phyloP scores from a whole-genome alignment of 2,113 vertebrate species.

The Rhizomys pruinosus region DNA sequence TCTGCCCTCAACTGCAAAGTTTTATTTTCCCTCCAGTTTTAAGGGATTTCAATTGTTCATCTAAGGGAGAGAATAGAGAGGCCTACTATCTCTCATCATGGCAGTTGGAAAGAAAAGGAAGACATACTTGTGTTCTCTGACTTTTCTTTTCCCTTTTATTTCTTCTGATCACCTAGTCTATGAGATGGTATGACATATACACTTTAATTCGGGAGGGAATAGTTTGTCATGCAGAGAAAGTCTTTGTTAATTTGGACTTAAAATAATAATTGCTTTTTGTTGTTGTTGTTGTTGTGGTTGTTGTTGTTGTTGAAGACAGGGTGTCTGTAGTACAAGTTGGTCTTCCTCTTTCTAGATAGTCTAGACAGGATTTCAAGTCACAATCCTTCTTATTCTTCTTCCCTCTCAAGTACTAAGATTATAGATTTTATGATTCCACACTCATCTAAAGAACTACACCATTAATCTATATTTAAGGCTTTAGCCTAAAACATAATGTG shows the following conservation, averaged over 20 bases:
- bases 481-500: background rate
- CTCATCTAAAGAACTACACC: background rate
- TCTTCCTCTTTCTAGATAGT: background rate
- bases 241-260: background rate
- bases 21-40: background rate
- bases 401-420: background rate
- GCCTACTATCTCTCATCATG: too few species aligned
- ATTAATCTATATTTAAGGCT: background rate
- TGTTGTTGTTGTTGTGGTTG: background rate
- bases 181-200: background rate
- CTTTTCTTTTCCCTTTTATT: background rate
- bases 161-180: background rate
- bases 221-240: background rate
- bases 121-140: too few species aligned
- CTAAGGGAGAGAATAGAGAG: too few species aligned
- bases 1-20: background rate
- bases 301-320: background rate
- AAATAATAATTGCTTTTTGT: background rate
- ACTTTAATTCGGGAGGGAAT: background rate
- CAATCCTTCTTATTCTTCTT: rapidly evolving
- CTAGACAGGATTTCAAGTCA: background rate
- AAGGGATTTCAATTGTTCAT: too few species aligned
- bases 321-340: background rate
- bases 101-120: background rate
- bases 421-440: background rate